Conservation (phyloP, 1,140 invertebrate genomes). For the Notospermus geniculatus region DNA sequence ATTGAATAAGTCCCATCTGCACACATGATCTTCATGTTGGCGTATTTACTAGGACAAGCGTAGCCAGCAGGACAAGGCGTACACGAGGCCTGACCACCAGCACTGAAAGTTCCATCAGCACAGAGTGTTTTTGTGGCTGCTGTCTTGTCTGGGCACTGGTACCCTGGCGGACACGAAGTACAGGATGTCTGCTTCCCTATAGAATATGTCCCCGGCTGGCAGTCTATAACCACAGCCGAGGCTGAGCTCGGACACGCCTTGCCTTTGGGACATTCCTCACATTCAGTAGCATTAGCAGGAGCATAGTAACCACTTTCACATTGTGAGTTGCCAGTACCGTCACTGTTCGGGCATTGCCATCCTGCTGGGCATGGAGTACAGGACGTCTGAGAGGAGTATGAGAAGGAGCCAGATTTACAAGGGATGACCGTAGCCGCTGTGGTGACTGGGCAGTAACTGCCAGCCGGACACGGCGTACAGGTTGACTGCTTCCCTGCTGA, state of each 20-base stretch:
- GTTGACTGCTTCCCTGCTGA: constrained; percentile 32
- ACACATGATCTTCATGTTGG: constrained; percentile 10
- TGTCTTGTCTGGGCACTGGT: constrained; percentile 42
- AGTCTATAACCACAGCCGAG: constrained; percentile 26
- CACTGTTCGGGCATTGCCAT: constrained; percentile 33
- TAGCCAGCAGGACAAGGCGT: constrained; percentile 44
- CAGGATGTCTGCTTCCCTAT: constrained; percentile 35
- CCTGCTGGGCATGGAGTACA: constrained; percentile 40
- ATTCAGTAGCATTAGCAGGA: constrained; percentile 27
- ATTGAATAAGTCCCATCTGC: constrained; percentile 27
- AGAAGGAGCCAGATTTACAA: constrained; percentile 8
- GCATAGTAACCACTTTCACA: constrained; percentile 25
- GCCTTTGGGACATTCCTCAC: constrained; percentile 43
- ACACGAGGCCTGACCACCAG: constrained; percentile 38
- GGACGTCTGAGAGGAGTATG: constrained; percentile 10
- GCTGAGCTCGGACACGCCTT: constrained; percentile 39
- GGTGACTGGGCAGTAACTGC: constrained; percentile 27
- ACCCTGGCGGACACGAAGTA: constrained; percentile 43
- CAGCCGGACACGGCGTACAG: constrained; percentile 39
- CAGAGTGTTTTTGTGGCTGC: constrained; percentile 30
- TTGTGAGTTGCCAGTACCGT: constrained; percentile 33
- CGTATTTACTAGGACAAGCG: constrained; percentile 29
- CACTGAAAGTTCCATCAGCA: constrained; percentile 41
- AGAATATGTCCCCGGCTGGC: constrained; percentile 38
- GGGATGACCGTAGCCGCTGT: constrained; percentile 11